Evolutionary conservation across 2,113 vertebrate species (phyloP), one percentile per base, ranked within the genome.

Genomic region (Danio rerio): DNA sequence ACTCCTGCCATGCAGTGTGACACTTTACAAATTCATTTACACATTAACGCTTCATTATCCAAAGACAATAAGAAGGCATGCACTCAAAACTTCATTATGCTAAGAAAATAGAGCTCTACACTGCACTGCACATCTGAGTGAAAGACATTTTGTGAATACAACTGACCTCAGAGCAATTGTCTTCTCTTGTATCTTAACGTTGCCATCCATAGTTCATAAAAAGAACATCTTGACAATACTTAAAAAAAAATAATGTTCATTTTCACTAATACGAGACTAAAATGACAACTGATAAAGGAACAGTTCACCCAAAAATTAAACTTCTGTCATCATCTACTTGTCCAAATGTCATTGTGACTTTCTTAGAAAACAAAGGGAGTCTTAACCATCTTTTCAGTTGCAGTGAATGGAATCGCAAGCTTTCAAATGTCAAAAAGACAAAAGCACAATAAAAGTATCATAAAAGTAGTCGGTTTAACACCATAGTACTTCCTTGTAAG

Each of bases 171-270:
- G 13, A 7, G 40, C 21, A 78, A 78, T 31, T 31, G 31, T 52
- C 21, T 53, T 43, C 49, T 52, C 76, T 66, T 53, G 47, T 31
- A 31, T 16, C 45, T 61, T 40, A 63, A 77, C 20, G 49, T 18
- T 58, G 53, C 3, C 58, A 47, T 59, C 10, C 11, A 59, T 62
- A 47, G 9, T 47, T 77, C 21, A 77, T 49, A 21, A 77, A 77
- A 77, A 31, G 43, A 77, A 77, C 55, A 77, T 62, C 43, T 21
- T 20, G 31, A 21, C 31, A 62, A 77, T 77, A 50, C 74, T 31
- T 31, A 61, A 7, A 6, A 18, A 40, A 77, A 61, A 62, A 62
- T 62, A 62, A 49, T 18, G 12, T 12, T n/a, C 11, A 45, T 76
- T 43, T 61, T 61, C 18, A 76, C 21, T 76, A 76, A 76, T 76